Percentiles rank a stretch among this genome's conserved stretches.
Evolutionary conservation across 2,113 vertebrate genomes (phyloP).

Genomic region (Aythya baeri): DNA sequence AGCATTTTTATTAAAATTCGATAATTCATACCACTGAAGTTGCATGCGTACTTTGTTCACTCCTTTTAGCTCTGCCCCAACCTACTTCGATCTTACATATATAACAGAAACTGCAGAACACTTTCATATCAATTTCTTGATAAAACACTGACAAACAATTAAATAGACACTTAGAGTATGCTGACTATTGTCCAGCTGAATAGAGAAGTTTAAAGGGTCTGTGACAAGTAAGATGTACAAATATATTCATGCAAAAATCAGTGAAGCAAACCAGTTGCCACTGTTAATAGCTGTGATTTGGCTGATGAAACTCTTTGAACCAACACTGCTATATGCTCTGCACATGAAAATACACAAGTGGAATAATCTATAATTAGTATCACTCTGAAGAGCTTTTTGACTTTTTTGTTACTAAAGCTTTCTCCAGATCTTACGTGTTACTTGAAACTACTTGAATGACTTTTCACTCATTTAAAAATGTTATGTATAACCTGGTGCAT

Average conservation of each 20-base stretch:
- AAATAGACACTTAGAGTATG: neutral
- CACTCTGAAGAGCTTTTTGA: neutral
- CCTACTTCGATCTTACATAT: rapidly evolving
- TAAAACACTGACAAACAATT: neutral
- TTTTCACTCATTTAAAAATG: neutral
- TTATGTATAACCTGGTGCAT: rapidly evolving
- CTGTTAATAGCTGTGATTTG: neutral
- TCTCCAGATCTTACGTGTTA: neutral
- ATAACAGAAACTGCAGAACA: neutral
- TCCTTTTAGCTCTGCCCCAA: neutral
- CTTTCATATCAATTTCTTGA: neutral
- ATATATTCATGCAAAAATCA: neutral
- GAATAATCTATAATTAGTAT: neutral
- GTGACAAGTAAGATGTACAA: neutral
- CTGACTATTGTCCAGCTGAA: neutral
- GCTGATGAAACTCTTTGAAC: neutral
- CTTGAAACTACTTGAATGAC: neutral
- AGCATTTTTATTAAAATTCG: neutral
- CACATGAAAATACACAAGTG: neutral
- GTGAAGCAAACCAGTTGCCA: neutral
- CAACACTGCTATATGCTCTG: neutral
- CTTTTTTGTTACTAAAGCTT: neutral
- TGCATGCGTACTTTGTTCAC: neutral
- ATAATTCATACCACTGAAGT: neutral
- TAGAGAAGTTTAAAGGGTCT: neutral